phyloP scores from a whole-genome alignment of 1,140 invertebrate genomes.

The Scaptomyza montana region DNA sequence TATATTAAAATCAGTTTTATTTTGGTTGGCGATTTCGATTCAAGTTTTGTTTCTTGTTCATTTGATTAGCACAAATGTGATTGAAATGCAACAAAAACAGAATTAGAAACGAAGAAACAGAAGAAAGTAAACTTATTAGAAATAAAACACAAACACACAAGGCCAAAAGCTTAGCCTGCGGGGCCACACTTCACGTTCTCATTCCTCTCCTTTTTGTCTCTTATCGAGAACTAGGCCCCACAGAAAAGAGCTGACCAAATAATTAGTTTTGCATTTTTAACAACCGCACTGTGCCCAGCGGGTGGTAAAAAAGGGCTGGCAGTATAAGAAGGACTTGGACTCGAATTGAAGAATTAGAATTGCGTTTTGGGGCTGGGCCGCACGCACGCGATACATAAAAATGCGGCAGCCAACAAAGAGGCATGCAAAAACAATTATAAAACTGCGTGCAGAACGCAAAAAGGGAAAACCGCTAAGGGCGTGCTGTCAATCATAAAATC shows the following conservation, averaged over 20 bases:
- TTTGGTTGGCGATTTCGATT: too few relatives aligned
- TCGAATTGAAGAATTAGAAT: not conserved
- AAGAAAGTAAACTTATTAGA: not conserved
- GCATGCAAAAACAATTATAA: conserved; percentile 6
- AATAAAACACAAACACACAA: conserved; percentile 13
- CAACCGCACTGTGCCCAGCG: conserved; percentile 43
- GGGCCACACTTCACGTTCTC: not conserved
- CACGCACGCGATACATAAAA: conserved; percentile 47
- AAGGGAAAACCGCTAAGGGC: conserved; percentile 48
- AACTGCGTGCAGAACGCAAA: conserved; percentile 40
- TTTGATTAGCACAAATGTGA: not conserved
- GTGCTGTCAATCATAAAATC: conserved; percentile 54
- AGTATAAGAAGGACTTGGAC: not conserved
- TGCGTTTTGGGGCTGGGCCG: conserved; percentile 25
- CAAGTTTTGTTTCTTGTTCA: not conserved
- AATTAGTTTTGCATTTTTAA: conserved; percentile 73
- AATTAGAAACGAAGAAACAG: not conserved
- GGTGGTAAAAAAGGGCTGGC: not conserved
- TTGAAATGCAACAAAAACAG: not conserved
- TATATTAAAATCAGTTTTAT: too few relatives aligned
- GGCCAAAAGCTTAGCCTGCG: conserved; percentile 15
- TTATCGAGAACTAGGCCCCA: not conserved
- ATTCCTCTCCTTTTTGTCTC: not conserved
- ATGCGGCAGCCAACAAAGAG: not conserved
- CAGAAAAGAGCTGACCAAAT: conserved; percentile 20